Conservation (phyloP, 2,113 vertebrate species). For the Percina caprodes region DNA sequence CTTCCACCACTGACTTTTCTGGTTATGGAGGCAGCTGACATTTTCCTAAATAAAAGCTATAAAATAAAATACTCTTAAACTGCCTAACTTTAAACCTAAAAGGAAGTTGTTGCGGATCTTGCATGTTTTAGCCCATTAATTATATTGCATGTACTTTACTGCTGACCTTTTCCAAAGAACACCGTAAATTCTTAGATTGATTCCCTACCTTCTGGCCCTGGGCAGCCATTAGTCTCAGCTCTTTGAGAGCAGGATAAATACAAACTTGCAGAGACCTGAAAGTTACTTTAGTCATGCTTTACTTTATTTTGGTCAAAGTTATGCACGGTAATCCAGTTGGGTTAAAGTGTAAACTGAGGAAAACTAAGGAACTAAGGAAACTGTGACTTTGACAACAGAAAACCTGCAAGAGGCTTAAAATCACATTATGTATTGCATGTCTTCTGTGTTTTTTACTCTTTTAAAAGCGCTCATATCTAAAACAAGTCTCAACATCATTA, state of each 20-base stretch:
- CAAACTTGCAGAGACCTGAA: constrained; percentile 28
- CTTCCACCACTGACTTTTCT: too few species aligned
- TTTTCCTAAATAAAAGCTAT: background rate
- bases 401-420: background rate
- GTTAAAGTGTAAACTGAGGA: background rate
- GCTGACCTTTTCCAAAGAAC: constrained; percentile 59
- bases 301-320: constrained; percentile 10
- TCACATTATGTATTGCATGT: background rate
- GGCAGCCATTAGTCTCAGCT: constrained; percentile 53
- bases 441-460: background rate
- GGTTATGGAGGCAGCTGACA: background rate
- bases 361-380: background rate
- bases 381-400: background rate
- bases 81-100: constrained; percentile 2
- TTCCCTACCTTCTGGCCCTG: constrained; percentile 25
- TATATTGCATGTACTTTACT: constrained; percentile 26
- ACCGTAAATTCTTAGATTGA: constrained; percentile 24
- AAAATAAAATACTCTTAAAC: constrained; percentile 4
- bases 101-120: constrained; percentile 1
- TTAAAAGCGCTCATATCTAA: background rate
- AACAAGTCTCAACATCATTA: background rate
- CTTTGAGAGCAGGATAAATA: constrained; percentile 38
- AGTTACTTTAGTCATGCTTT: constrained; percentile 26
- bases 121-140: constrained; percentile 40
- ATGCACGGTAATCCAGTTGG: background rate